Evolutionary conservation across 2,797 vertebrate species (phyloP), one percentile per base, ranked within the genome.

Genomic region (Phrynocephalus forsythii): DNA sequence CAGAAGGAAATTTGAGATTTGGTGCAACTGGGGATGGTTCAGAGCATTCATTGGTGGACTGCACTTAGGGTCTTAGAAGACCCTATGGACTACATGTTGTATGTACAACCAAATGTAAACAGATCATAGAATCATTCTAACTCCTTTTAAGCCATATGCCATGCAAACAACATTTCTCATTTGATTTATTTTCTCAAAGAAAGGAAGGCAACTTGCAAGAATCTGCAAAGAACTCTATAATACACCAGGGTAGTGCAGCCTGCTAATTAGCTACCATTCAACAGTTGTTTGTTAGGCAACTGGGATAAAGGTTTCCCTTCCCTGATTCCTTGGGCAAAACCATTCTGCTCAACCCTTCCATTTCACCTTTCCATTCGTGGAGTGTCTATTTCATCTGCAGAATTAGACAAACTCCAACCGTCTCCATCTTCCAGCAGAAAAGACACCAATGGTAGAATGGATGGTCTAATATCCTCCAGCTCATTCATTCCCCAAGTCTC

Each of bases 71-170:
- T 38, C 33, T 38, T 38, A 5, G 72, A 38, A 20, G n/a, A 18
- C 52, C 52, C 8, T 56, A 56, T 56, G 52, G 1, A 56, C 52
- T 56, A 11, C 52, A 56, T 56, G 9, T 56, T 56, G 9, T 56
- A 56, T 56, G 52, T 56, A 56, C 52, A 56, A 11, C 52, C 9
- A 83, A 82, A 71, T 82, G 94, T 33, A 33, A 33, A 33, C 33
- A 33, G 33, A 33, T 33, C 33, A 33, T 33, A 33, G 91, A 93
- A 94, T 87, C 85, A 67, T 88, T 95, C 91, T 89, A 89, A 73
- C 83, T 92, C 30, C 90, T 78, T 72, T 86, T 91, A 85, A 94
- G 0, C 75, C 5, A 78, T 73, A 69, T 90, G 77, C 89, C 91
- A 90, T 91, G 63, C 68, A 90, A 83, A 90, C 91, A 33, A 69